Base-by-base conservation (phyloP, 2,113 vertebrate genomes). In the Phalacrocorax carbo region DNA sequence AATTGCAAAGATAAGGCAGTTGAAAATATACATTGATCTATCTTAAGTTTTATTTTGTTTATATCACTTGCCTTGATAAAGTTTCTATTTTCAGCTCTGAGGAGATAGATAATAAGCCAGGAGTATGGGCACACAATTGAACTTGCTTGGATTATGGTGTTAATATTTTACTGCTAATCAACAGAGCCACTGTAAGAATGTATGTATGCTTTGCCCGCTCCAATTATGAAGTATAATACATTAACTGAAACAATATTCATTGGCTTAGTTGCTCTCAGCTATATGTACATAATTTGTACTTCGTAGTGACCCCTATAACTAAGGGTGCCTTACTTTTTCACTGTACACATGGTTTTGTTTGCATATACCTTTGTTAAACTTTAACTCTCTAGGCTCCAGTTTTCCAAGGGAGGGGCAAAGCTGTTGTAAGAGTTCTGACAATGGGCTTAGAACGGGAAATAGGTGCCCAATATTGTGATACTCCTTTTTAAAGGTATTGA, bases 361-460 rank as follows among this genome's bases (percentile, higher is more conserved):
- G 86, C 48, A 18, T 62, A 13, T 34, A 64, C 30, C 23, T 69
- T 48, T 91, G 70, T 95, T 84, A 91, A 91, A 84, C 4, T 81
- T 84, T 29, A 87, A 89, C 86, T 95, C 62, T 77, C n/a, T 20
- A 9, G 77, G 65, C n/a, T 93, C 34, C 30, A 57, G 30, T 89
- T 95, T 87, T 75, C 69, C 21, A 48, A 57, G 61, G 61, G 70
- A 69, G 66, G 30, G 55, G 23, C 65, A 94, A 55, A 90, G 44
- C 61, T 89, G 29, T 62, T 70, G 9, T 21, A 51, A 73, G 76
- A 73, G 7, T 81, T 95, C 78, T 62, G 71, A n/a, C 60, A 71
- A 2, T 42, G 46, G 26, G 21, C 19, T 86, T 64, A 55, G 69
- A 86, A 55, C 51, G 84, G 58, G 48, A 80, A 94, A 22, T 68